Base-by-base conservation (phyloP, 2,113 vertebrate genomes). In the Silurus meridionalis region DNA sequence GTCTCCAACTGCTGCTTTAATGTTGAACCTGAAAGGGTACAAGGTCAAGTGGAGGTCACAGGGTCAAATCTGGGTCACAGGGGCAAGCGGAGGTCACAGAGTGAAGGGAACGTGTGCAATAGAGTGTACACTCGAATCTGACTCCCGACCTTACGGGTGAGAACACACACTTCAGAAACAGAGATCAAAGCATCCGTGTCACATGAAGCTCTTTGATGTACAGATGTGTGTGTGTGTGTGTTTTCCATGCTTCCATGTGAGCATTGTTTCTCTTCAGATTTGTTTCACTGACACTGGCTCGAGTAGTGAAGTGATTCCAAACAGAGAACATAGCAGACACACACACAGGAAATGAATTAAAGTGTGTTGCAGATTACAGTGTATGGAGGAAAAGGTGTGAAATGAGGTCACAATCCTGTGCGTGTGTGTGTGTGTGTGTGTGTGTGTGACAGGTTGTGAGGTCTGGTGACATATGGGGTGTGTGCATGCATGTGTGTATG, bases 401-500 rank as follows among this genome's bases (percentile, higher is more conserved):
- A 78, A 78, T 78, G n/a, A 78, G 75, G 75, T 55, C 52, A 78
- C 52, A 55, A 15, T 53, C 21, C 0, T 53, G 72, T 15, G 64
- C 3, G 67, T 8, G 28, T 19, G 69, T 21, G 69, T 23, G 69
- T 15, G 64, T 8, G 67, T 8, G 28, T 15, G 64, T 8, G 67
- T 8, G 28, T 19, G 69, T 21, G 69, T 23, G 69, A 72, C 37
- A 72, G 71, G 71, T 50, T 77, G 74, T 77, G 74, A 55, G 74
- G 74, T 55, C 74, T 77, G 74, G 25, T 6, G 23, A 77, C 74
- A 77, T 77, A 77, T 75, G 72, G 80, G 19, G 46, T 50, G 60
- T 64, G 55, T 60, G 55, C 60, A n/a, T 37, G 78, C 60, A n/a
- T 80, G 60, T 63, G 21, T 82, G 61, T 82, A 48, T 64, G 80